A percentile compares a stretch with the other conserved stretches of the same genome.
These are phyloP conservation scores for Boloria selene DNA, from an alignment of 2,888 invertebrate genomes.

Conservation along the genomic window DNA sequence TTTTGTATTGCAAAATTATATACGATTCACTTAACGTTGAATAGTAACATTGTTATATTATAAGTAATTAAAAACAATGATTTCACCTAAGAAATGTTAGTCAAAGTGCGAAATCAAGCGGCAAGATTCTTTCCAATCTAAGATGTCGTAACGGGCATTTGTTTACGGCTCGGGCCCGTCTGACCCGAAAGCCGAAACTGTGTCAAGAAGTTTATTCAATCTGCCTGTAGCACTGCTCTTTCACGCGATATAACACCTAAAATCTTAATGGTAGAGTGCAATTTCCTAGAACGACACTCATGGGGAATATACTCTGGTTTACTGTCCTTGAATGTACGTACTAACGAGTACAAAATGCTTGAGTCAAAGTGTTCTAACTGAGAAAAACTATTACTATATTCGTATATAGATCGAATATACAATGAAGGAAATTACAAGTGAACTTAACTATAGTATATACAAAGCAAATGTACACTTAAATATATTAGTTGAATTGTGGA, in stretches of 20 bases:
- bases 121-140: constrained; percentile 50
- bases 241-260: constrained; percentile 55
- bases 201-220: constrained; percentile 83
- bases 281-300: constrained; percentile 45
- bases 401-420: no score
- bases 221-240: constrained; percentile 64
- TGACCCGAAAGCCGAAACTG: constrained; percentile 81
- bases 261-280: constrained; percentile 49
- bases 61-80: no score
- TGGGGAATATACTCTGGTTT: constrained; percentile 63
- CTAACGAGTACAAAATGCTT: constrained; percentile 51
- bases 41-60: no score
- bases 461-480: no score
- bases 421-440: no score
- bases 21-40: no score
- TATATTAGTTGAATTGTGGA: neutral
- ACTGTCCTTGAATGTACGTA: constrained; percentile 71
- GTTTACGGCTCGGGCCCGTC: constrained; percentile 67
- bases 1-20: no score
- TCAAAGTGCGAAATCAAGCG: constrained; percentile 25
- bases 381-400: neutral
- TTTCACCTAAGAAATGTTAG: neutral
- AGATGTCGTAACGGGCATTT: constrained; percentile 74
- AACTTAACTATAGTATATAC: no score
- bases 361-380: constrained; percentile 27